phyloP scores from a whole-genome alignment of 2,113 vertebrate genomes.

The Todiramphus chloris region DNA sequence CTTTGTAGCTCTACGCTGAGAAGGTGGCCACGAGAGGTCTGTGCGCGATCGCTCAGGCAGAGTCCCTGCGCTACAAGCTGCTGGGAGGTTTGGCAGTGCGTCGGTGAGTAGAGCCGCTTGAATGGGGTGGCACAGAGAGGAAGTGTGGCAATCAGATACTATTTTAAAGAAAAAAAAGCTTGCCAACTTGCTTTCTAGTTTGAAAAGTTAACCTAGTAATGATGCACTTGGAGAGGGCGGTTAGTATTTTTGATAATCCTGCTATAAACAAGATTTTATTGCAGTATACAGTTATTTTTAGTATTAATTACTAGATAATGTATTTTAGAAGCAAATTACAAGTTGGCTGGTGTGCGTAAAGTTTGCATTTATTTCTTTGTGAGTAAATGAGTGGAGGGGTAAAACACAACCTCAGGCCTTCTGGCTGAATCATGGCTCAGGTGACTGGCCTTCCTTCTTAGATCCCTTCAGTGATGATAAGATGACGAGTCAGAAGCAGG shows the following conservation, averaged over 20 bases:
- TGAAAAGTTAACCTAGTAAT: background rate
- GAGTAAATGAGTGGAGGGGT: background rate
- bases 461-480: slow-evolving; percentile 78
- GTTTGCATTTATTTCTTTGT: no score
- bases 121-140: accelerated
- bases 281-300: background rate
- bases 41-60: slow-evolving; percentile 96
- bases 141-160: accelerated
- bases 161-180: background rate
- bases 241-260: background rate
- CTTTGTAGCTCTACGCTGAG: slow-evolving; percentile 90
- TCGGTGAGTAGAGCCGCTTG: slow-evolving; percentile 76
- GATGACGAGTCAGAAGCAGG: slow-evolving; percentile 81
- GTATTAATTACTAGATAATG: background rate
- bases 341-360: background rate
- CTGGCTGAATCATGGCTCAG: background rate
- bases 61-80: slow-evolving; percentile 98
- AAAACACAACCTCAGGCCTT: background rate
- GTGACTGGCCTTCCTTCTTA: background rate
- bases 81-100: slow-evolving; percentile 96
- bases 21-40: slow-evolving; percentile 97
- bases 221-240: background rate
- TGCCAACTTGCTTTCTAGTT: background rate
- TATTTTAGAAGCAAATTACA: background rate
- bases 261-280: background rate